These are phyloP conservation scores for Pristionchus entomophagus DNA, from an alignment of 2,888 invertebrate genomes.

Conservation along the genomic window DNA sequence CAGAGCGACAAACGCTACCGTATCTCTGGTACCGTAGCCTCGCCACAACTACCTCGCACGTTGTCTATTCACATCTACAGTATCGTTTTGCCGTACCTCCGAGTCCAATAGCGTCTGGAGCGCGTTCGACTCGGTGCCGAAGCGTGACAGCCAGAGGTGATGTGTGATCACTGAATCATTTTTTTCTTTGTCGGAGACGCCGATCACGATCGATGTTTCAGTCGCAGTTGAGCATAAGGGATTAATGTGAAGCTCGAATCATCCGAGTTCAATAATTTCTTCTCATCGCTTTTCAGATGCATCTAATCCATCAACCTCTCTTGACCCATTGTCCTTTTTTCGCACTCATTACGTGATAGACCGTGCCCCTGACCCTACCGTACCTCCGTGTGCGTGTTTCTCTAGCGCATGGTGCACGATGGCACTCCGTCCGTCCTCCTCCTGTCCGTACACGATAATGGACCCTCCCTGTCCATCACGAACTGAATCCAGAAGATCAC, in stretches of 20 bases:
- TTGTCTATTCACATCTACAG: neutral
- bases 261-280: too few species aligned
- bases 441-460: constrained; percentile 28
- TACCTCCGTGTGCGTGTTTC: neutral
- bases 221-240: too few species aligned
- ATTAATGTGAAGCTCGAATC: too few species aligned
- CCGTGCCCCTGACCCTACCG: neutral
- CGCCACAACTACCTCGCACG: too few species aligned
- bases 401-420: neutral
- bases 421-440: constrained; percentile 28
- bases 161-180: neutral
- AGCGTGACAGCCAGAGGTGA: constrained; percentile 31
- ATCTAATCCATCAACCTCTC: too few species aligned
- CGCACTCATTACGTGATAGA: too few species aligned
- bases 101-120: constrained; percentile 40
- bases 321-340: too few species aligned
- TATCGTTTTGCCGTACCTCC: constrained; percentile 8
- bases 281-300: too few species aligned
- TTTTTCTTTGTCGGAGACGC: too few species aligned
- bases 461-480: constrained; percentile 32
- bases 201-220: too few species aligned
- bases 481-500: neutral
- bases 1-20: too few species aligned
- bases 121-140: constrained; percentile 40
- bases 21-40: too few species aligned